Evolutionary conservation across 1,140 invertebrate genomes (phyloP).

Genomic region (Carcinoscorpius rotundicauda): DNA sequence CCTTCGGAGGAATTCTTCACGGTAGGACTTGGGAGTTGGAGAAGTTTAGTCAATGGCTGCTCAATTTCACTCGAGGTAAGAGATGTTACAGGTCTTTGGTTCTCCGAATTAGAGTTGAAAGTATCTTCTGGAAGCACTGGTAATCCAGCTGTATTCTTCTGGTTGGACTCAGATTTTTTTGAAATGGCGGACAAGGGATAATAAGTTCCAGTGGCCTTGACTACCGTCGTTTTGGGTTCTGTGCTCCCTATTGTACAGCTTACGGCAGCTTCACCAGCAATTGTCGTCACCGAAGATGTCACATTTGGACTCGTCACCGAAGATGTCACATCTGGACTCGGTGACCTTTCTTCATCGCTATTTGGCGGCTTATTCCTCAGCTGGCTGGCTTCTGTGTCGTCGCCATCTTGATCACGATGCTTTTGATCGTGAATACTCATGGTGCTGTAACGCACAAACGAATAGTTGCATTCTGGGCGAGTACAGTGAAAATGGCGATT

Average conservation of each 20-base stretch:
- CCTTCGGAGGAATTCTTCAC: constrained; percentile 31
- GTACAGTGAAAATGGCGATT: constrained; percentile 67
- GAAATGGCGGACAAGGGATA: constrained; percentile 57
- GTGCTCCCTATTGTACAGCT: background rate
- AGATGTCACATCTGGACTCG: background rate
- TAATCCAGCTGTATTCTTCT: constrained; percentile 17
- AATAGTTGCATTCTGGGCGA: constrained; percentile 55
- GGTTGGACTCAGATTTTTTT: constrained; percentile 14
- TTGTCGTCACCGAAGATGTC: background rate
- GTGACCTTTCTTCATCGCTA: constrained; percentile 12
- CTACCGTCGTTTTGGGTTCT: constrained; percentile 39
- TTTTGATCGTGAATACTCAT: constrained; percentile 58
- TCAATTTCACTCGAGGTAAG: constrained; percentile 4
- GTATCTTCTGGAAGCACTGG: background rate
- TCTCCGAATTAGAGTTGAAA: background rate
- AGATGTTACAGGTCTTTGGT: background rate
- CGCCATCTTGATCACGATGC: constrained; percentile 26
- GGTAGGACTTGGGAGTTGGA: constrained; percentile 30
- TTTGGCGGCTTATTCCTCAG: constrained; percentile 13
- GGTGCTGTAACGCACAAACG: constrained; percentile 56
- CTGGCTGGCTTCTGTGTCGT: constrained; percentile 8
- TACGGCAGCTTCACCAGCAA: background rate
- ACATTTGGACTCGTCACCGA: background rate
- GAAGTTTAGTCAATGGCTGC: constrained; percentile 27
- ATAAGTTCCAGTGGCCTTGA: constrained; percentile 85